Percentiles rank a stretch among this genome's conserved stretches.
Evolutionary conservation across 2,888 invertebrate species (phyloP).

Genomic region (Ptychoptera albimana): DNA sequence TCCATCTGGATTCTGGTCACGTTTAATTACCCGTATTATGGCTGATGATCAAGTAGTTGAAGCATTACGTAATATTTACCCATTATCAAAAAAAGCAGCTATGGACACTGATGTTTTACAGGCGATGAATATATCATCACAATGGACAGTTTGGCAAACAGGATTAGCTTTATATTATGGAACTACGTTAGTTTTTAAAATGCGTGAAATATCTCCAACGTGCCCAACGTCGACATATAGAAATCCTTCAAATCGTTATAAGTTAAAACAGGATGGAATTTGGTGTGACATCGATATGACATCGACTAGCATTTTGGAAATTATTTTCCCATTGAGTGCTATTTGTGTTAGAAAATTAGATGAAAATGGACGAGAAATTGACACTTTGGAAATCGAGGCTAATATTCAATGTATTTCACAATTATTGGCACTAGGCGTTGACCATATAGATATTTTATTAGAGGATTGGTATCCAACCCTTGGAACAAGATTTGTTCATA

Average conservation of each 20-base stretch:
- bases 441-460: conserved; percentile 86
- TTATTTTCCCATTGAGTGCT: conserved; percentile 51
- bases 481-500: conserved; percentile 94
- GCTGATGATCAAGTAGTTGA: conserved; percentile 76
- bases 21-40: conserved; percentile 79
- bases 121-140: conserved; percentile 48
- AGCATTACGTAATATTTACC: conserved; percentile 57
- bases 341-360: conserved; percentile 5
- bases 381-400: conserved; percentile 51
- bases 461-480: conserved; percentile 98
- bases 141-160: conserved; percentile 90
- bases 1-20: conserved; percentile 95
- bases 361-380: conserved; percentile 4
- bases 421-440: conserved; percentile 73
- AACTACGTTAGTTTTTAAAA: conserved; percentile 59
- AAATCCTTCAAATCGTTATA: conserved; percentile 40
- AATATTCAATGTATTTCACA: conserved; percentile 65
- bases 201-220: conserved; percentile 61
- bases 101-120: conserved; percentile 1
- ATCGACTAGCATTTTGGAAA: conserved; percentile 70
- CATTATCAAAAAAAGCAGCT: conserved; percentile 48
- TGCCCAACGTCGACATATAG: conserved; percentile 35
- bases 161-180: conserved; percentile 78
- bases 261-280: conserved; percentile 63
- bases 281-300: conserved; percentile 75